Base-by-base conservation (phyloP, 2,888 invertebrate genomes). In the Mythimna ferrago region DNA sequence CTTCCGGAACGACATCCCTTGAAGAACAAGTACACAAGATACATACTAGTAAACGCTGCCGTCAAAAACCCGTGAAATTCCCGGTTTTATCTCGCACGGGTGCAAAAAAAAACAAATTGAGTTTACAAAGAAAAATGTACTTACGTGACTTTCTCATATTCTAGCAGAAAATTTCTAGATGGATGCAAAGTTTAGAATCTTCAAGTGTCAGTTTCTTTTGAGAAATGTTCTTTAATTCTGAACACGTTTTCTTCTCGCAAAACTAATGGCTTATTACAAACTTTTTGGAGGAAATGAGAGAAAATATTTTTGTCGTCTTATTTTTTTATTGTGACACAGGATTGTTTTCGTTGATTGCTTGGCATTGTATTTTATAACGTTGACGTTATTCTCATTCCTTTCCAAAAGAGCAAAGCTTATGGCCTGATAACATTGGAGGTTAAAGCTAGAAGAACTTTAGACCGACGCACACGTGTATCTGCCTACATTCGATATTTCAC, bases 231-330 rank as follows among this genome's bases (percentile, higher is more conserved):
- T 77, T 70, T 82, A 77, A 88, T 88, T 84, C 89, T 71, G 69
- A 77, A 83, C 90, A 89, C 87, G 89, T 88, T 76, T 66, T 76
- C 66, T 64, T 78, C 77, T 74, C 38, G 80, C 83, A 81, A 85
- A 89, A 90, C 86, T 89, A 90, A 91, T 90, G 87, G 89, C 87
- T 87, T 87, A 89, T 87, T 87, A 85, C 83, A 82, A 89, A 84
- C 78, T 87, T 86, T 78, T 67, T 76, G 53, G 70, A 61, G 69
- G 76, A 80, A 87, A 87, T 81, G 83, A 80, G 79, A 80, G 76
- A 77, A 81, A 84, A 83, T 84, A 84, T 82, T 82, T 85, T 82
- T 85, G 80, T 73, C 80, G 70, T 84, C 71, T 84, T 74, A 70
- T 78, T 77, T 83, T 78, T 85, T 78, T 81, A 79, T 78, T 86